These are phyloP conservation scores for Rhinolophus ferrumequinum DNA, from an alignment of 2,113 vertebrate species.

Conservation along the genomic window DNA sequence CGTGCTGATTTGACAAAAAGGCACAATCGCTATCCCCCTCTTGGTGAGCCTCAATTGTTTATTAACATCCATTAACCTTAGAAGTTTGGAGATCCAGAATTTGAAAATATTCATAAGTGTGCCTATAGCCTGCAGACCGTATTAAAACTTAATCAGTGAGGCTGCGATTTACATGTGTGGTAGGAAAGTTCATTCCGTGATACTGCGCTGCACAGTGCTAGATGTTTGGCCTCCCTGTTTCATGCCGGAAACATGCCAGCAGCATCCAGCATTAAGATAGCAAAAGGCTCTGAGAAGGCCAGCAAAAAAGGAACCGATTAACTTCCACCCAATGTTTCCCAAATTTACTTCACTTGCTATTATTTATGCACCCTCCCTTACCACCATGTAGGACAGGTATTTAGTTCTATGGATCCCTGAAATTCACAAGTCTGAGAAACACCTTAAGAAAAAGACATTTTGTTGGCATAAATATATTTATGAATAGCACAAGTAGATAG, in stretches of 20 bases:
- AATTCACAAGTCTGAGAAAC: conserved; percentile 47
- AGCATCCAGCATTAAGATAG: neutral
- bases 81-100: neutral
- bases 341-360: conserved; percentile 21
- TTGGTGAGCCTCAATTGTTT: neutral
- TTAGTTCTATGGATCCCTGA: neutral
- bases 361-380: neutral
- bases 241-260: neutral
- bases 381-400: neutral
- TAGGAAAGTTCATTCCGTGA: neutral
- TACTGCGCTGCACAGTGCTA: neutral
- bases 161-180: neutral
- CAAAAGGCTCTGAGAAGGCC: neutral
- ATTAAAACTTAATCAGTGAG: neutral
- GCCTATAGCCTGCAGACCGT: neutral
- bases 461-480: conserved; percentile 67
- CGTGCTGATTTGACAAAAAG: neutral
- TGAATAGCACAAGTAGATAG: conserved; percentile 50
- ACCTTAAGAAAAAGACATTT: conserved; percentile 12
- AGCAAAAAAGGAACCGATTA: neutral
- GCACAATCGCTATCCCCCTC: neutral
- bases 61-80: neutral
- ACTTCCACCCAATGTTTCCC: neutral
- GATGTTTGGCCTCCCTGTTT: neutral
- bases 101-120: neutral